Percentiles rank a stretch among this genome's conserved stretches.
Conservation (phyloP, 1,140 invertebrate species). For the Drosophila quadrilineata region DNA sequence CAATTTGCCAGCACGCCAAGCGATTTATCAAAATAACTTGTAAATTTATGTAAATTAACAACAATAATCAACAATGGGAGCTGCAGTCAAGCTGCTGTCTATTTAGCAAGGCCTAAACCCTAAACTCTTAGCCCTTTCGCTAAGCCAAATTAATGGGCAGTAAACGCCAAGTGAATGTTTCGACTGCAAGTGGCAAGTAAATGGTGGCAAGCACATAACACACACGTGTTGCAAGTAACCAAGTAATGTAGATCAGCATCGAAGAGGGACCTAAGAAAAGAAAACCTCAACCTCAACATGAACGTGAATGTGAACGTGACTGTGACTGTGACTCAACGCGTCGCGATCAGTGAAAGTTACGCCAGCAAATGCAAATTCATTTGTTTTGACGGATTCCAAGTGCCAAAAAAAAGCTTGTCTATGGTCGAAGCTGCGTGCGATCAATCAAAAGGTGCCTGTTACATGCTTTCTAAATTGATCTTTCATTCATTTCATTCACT, state of each 20-base stretch:
- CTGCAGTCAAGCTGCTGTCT: background rate
- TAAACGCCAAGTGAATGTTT: slow-evolving; percentile 57
- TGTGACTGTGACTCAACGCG: background rate
- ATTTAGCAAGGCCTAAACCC: background rate
- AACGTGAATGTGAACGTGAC: background rate
- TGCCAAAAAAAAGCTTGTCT: slow-evolving; percentile 46
- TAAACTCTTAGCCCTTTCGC: slow-evolving; percentile 27
- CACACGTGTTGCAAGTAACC: slow-evolving; percentile 28
- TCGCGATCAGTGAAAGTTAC: slow-evolving; percentile 49
- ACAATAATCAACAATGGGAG: slow-evolving; percentile 19
- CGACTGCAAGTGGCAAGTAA: slow-evolving; percentile 1
- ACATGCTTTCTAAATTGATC: slow-evolving; percentile 55
- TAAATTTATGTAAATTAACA: slow-evolving; percentile 60
- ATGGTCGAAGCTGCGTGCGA: slow-evolving; percentile 34
- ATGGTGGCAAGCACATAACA: background rate
- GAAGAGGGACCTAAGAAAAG: slow-evolving; percentile 1
- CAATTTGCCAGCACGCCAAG: slow-evolving; percentile 44
- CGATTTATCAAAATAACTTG: slow-evolving; percentile 37
- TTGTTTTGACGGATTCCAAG: slow-evolving; percentile 31
- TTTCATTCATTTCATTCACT: slow-evolving; percentile 13
- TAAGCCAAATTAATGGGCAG: slow-evolving; percentile 21
- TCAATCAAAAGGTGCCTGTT: slow-evolving; percentile 43
- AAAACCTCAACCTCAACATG: background rate
- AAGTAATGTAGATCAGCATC: slow-evolving; percentile 4
- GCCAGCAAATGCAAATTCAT: slow-evolving; percentile 61